Evolutionary conservation across 2,113 vertebrate species (phyloP).

Genomic region (Aix galericulata): DNA sequence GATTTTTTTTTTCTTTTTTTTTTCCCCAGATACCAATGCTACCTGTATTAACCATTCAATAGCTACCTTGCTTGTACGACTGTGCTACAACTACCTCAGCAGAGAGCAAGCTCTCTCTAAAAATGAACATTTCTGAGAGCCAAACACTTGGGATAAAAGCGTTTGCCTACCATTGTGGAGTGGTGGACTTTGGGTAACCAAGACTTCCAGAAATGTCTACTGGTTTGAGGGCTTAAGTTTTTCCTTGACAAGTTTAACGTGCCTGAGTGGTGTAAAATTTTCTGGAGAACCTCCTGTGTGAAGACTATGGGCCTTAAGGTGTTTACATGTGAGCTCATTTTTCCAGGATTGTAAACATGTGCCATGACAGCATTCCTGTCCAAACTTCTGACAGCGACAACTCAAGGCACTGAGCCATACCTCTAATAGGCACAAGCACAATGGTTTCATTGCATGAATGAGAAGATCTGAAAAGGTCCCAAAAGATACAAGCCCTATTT

Average conservation of each 20-base stretch:
- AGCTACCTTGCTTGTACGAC: not conserved
- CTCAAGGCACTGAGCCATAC: not conserved
- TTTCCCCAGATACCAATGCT: not conserved
- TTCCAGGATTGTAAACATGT: not conserved
- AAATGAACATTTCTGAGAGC: not conserved
- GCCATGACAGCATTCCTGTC: not conserved
- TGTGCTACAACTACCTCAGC: not conserved
- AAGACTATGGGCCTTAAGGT: not conserved
- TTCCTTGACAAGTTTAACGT: not conserved
- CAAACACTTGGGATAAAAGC: not conserved
- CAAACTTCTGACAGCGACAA: not conserved
- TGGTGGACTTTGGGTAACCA: not conserved
- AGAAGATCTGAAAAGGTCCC: not conserved
- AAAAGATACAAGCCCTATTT: not conserved
- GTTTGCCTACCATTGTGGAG: not conserved
- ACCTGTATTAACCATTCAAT: not conserved
- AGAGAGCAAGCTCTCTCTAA: not conserved
- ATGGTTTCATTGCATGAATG: not conserved
- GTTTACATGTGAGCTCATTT: not conserved
- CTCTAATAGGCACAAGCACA: not conserved
- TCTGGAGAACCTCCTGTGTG: not conserved
- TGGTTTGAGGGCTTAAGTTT: not conserved
- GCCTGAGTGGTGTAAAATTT: not conserved
- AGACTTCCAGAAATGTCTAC: not conserved
- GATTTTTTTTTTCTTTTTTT: not conserved